phyloP scores from a whole-genome alignment of 2,113 vertebrate species.

The Platycercus adscitus region DNA sequence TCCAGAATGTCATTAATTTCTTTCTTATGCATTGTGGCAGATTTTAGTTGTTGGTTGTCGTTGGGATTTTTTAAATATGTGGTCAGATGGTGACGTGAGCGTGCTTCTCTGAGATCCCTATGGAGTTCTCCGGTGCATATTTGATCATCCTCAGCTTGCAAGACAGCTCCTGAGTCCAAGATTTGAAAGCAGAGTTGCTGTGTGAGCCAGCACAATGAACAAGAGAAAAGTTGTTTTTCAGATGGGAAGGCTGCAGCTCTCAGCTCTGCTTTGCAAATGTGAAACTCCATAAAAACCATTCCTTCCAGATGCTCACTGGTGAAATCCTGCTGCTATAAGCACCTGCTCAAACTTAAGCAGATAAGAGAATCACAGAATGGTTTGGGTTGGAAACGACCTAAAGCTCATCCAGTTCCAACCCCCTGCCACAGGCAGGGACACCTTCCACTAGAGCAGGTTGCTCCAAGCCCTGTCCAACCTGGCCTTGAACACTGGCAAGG shows the following conservation, averaged over 20 bases:
- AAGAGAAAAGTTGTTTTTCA: neutral
- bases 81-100: constrained; percentile 27
- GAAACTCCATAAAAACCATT: neutral
- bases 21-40: constrained; percentile 9
- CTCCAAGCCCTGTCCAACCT: neutral
- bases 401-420: neutral
- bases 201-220: neutral
- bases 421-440: neutral
- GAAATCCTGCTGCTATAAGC: neutral
- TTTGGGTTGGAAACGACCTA: neutral
- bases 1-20: constrained; percentile 42
- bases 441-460: neutral
- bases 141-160: constrained; percentile 13
- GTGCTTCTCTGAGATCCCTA: constrained; percentile 1
- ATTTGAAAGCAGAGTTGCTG: neutral
- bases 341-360: constrained; percentile 1
- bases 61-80: neutral
- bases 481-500: no score
- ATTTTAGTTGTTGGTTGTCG: neutral
- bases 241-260: neutral
- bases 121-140: neutral
- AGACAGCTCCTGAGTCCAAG: neutral
- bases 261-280: neutral
- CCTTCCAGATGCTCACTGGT: neutral
- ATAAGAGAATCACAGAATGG: neutral